Evolutionary conservation across 2,888 invertebrate species (phyloP), one percentile per base, ranked within the genome.

Genomic region (Apodemia duryi): DNA sequence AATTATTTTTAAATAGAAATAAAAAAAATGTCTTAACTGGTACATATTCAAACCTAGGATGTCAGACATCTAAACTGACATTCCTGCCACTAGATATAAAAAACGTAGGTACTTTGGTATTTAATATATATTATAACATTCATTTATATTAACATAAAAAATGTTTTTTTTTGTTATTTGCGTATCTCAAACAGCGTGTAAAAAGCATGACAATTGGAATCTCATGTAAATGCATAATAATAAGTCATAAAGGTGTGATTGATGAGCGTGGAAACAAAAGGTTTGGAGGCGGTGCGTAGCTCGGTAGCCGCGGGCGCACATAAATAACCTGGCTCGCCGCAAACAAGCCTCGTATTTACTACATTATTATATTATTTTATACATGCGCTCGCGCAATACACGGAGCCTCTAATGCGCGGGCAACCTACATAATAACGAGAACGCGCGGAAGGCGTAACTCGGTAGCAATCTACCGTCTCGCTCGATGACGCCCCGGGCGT

Each of bases 371-470:
- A 83, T 86, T 85, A 63, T 64, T 57, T 87, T 86, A 87, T 88
- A 89, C 85, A 84, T 84, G 81, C 82, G 79, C 77, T 80, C 82
- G 81, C 81, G 77, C 84, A 78, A 82, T 88, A 85, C 86, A 81
- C 84, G 78, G 82, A 82, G 85, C 82, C 86, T 86, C 89, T 89
- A 90, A 91, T 85, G 83, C 88, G 84, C 83, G 82, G 80, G 79
- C 88, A 86, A 85, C 89, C 89, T 88, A 91, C 89, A 88, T 91
- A 89, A 88, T 87, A 85, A 90, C 83, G 85, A 86, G 87, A 86
- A 82, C 85, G 89, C 82, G 84, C 86, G 89, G 89, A 89, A 91
- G 91, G 93, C 91, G 93, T 93, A 91, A 91, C 91, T 80, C 91
- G 80, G 92, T 88, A 83, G 92, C 90, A 80, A 81, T 86, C 82